phyloP scores from a whole-genome alignment of 2,888 invertebrate genomes.

The Pollenia angustigena region DNA sequence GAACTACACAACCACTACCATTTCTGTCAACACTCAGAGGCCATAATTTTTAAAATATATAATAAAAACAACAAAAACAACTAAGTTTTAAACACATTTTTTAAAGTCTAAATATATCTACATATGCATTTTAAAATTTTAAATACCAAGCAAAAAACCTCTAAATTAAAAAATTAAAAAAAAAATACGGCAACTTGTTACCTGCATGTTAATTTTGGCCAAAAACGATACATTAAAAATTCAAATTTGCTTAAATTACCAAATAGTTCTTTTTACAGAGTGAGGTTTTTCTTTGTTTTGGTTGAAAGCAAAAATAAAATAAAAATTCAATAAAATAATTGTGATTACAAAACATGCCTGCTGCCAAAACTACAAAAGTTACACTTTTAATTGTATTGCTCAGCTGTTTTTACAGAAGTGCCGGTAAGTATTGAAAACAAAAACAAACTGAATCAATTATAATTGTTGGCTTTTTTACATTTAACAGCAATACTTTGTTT shows the following conservation, averaged over 20 bases:
- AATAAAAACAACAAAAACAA: slow-evolving; percentile 18
- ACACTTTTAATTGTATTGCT: slow-evolving; percentile 59
- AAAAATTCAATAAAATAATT: slow-evolving; percentile 18
- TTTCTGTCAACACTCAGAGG: slow-evolving; percentile 58
- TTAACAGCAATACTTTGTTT: not conserved
- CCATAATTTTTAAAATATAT: slow-evolving; percentile 38
- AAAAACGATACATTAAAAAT: not conserved
- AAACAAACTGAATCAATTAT: not conserved
- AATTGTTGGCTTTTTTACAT: not conserved
- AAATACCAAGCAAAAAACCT: not conserved
- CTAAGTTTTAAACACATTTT: not conserved
- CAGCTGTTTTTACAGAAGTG: slow-evolving; percentile 76
- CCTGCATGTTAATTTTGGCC: not conserved
- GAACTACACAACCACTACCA: slow-evolving; percentile 34
- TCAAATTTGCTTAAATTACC: not conserved
- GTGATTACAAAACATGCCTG: slow-evolving; percentile 54
- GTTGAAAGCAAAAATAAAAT: not conserved
- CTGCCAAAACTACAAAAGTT: slow-evolving; percentile 52
- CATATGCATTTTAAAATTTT: too few species aligned
- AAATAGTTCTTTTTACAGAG: too few species aligned
- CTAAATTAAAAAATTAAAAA: not conserved
- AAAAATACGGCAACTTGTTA: slow-evolving; percentile 9
- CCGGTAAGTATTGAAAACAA: slow-evolving; percentile 77
- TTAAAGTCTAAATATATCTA: too few species aligned
- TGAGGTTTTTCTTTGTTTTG: too few species aligned